Base-by-base conservation (phyloP, 2,797 vertebrate species). In the Rhabdomys pumilio region DNA sequence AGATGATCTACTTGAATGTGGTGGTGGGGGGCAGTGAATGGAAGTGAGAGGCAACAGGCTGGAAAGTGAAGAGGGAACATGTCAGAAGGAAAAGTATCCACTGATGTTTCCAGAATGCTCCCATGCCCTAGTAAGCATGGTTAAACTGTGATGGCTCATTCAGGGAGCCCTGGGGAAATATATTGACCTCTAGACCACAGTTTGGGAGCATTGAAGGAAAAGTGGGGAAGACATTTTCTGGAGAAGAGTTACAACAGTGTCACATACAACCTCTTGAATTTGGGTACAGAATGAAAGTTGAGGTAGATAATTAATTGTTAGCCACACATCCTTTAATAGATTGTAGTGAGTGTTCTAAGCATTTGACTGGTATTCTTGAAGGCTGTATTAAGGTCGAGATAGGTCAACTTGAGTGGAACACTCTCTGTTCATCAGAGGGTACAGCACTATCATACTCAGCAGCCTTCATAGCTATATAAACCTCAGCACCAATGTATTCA, bases 231-330 rank as follows among this genome's bases (percentile, higher is more conserved):
- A 8, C 29, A 81, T 80, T 82, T n/a, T 75, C 59, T 82, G 82
- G 15, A 77, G 86, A 76, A 67, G 4, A 47, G 3, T 83, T 76
- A 41, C 17, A 47, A 34, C 44, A 79, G 77, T 59, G 83, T 77
- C n/a, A n/a, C 38, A n/a, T 26, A 47, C 67, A 96, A 26, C 11
- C 50, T 67, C 73, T 67, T 34, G 61, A 90, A 75, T 47, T 92
- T 61, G 96, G 47, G 38, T 15, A 50, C 3, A 29, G 80, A 75
- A 88, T 85, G 24, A 73, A 85, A 92, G 67, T 11, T 29, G 15
- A 59, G 22, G 38, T n/a, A 8, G 34, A 26, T 26, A n/a, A 26
- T 73, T 26, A n/a, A 26, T 73, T 24, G 44, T 59, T 89, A 53
- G 44, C 44, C 7, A 50, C 1, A 1, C 4, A 77, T 1, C 14